Evolutionary conservation across 2,797 vertebrate genomes (phyloP), one percentile per base, ranked within the genome.

Genomic region (Necrosyrtes monachus): DNA sequence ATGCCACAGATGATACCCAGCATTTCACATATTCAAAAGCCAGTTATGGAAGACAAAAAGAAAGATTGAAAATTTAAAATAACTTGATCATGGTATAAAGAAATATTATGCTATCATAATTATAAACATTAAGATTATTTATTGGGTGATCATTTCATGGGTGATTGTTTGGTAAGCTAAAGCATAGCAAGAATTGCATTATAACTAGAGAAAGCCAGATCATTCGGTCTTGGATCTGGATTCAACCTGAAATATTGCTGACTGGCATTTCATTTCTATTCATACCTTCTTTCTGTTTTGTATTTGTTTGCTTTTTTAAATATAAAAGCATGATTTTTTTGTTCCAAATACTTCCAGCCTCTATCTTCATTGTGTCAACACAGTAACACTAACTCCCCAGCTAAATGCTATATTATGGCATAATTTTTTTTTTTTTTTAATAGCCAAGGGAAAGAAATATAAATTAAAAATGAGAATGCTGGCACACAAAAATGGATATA

Each of bases 151-250:
- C 50, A 85, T 90, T 90, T 91, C 50, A 92, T 53, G 51, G 28
- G 10, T 53, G 17, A 30, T 30, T 35, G 68, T 88, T 78, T 87
- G 31, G 57, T 48, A 85, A 89, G 30, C 30, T 89, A 85, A 93
- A 90, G n/a, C 28, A 84, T 30, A 72, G 39, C 33, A 85, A 74
- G 56, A 92, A 89, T 80, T 94, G 35, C 37, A 63, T 85, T 90
- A 54, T 56, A 95, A 83, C 67, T 77, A 96, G 59, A 92, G 64
- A 84, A 92, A 94, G 67, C n/a, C 69, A 94, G 17, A 59, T 89
- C 24, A 31, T 31, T 92, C 37, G 59, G 69, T 84, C 65, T 87
- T 63, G 48, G 54, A 87, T 90, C 63, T 85, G 28, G 12, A 82
- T 89, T 96, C 62, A 90, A 37, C 64, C 48, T 92, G 53, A 94